Evolutionary conservation across 2,797 vertebrate species (phyloP), one percentile per base, ranked within the genome.

Genomic region (Microchirus variegatus): DNA sequence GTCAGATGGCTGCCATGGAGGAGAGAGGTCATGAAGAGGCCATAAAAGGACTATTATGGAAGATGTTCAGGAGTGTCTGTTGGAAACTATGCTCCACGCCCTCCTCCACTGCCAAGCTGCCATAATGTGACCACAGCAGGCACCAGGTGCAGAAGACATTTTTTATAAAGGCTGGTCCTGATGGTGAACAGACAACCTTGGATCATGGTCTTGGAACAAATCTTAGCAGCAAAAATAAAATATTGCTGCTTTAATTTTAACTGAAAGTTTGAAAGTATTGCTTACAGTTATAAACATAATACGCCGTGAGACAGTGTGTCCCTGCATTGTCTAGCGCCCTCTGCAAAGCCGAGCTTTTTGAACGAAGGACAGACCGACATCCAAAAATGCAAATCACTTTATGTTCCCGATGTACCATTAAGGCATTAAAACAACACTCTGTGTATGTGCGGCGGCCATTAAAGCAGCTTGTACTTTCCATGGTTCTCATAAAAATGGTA

Each of bases 401-500:
- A 78, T 85, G 75, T 73, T 88, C 84, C 81, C 69, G 86, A 85
- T 73, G 76, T 70, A 70, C 83, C 82, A 89, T 87, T 89, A 85
- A 83, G 72, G 59, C 81, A 78, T 84, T 87, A 80, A 82, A 90
- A 90, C 80, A 91, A 89, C 85, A 86, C 65, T 53, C 60, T 63
- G 63, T 85, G 82, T 89, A 84, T 86, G 80, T 82, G 79, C 70
- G 54, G 79, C 63, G 50, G 61, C 75, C 85, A 86, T 90, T 89
- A 89, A 87, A 88, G 82, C 73, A 19, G 53, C 67, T 78, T 84
- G 80, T 78, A 75, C 90, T 92, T 93, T 93, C 91, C 88, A 60
- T 87, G 84, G 79, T 83, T 78, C 84, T 78, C 81, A 81, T 89
- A 85, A 92, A 92, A 91, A 86, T 84, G 78, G 85, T 90, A 87